Conservation (phyloP, 2,797 vertebrate species). For the Eulemur albifrons region DNA sequence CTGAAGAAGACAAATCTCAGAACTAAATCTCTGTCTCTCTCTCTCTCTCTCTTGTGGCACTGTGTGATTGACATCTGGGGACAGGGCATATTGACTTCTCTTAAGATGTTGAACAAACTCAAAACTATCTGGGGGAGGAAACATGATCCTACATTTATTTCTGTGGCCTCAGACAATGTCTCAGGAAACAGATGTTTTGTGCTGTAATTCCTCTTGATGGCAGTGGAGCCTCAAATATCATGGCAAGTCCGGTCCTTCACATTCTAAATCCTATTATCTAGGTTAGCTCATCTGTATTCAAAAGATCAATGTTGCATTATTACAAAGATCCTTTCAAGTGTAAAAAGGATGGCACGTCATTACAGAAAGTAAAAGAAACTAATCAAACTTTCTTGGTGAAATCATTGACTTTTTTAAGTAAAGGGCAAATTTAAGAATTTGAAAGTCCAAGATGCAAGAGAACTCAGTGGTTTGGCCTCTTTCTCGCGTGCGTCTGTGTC, state of each 20-base stretch:
- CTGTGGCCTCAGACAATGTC: background rate
- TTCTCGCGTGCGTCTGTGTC: conserved; percentile 69
- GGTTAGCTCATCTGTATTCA: conserved; percentile 92
- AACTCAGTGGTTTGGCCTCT: conserved; percentile 74
- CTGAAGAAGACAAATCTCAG: conserved; percentile 15
- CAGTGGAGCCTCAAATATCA: conserved; percentile 82
- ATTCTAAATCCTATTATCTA: conserved; percentile 89
- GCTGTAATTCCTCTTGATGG: conserved; percentile 84
- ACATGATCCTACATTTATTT: background rate
- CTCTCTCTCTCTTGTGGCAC: background rate
- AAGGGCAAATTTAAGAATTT: conserved; percentile 90
- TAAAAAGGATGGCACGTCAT: conserved; percentile 92
- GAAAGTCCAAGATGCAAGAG: conserved; percentile 85
- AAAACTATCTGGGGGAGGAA: background rate
- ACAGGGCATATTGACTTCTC: conserved; percentile 24
- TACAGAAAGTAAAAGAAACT: conserved; percentile 92
- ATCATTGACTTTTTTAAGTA: conserved; percentile 91
- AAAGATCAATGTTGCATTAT: conserved; percentile 92
- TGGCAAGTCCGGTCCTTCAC: conserved; percentile 53
- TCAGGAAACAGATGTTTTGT: conserved; percentile 68
- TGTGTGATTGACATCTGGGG: conserved; percentile 24
- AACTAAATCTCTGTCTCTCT: background rate
- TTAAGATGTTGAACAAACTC: conserved; percentile 35
- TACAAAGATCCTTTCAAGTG: conserved; percentile 92
- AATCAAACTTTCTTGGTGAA: conserved; percentile 91